Percentiles rank a stretch among this genome's conserved stretches.
phyloP scores from a whole-genome alignment of 1,140 invertebrate genomes.

The Archegozetes longisetosus region DNA sequence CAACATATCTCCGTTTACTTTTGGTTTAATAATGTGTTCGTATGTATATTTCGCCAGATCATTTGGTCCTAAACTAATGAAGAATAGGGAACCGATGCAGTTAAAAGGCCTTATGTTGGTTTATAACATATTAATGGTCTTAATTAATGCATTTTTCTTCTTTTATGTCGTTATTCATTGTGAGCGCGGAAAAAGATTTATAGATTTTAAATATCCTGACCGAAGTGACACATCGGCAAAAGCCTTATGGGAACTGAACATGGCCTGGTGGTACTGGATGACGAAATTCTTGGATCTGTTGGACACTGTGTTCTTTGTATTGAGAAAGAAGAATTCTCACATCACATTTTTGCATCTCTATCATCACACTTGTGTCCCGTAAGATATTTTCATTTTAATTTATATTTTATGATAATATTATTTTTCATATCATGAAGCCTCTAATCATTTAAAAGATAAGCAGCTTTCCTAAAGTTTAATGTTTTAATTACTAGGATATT shows the following conservation, averaged over 20 bases:
- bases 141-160: slow-evolving; percentile 18
- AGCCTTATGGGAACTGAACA: slow-evolving; percentile 27
- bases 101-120: slow-evolving; percentile 48
- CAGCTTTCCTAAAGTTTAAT: no score
- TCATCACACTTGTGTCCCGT: no score
- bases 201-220: slow-evolving; percentile 11
- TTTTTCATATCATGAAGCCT: no score
- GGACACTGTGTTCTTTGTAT: slow-evolving; percentile 34
- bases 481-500: no score
- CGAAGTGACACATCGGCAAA: neutral
- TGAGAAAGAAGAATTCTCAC: slow-evolving; percentile 36
- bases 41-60: slow-evolving; percentile 62
- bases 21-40: slow-evolving; percentile 26
- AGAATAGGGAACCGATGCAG: slow-evolving; percentile 63
- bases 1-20: slow-evolving; percentile 10
- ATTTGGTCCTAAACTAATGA: slow-evolving; percentile 66
- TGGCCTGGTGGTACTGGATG: slow-evolving; percentile 37
- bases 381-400: no score
- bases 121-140: slow-evolving; percentile 44
- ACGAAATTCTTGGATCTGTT: slow-evolving; percentile 30
- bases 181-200: slow-evolving; percentile 18
- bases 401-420: no score
- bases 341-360: no score
- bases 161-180: neutral
- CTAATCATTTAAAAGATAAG: no score